These are phyloP conservation scores for Andrena bucephala DNA, from an alignment of 2,888 invertebrate species.

Conservation along the genomic window DNA sequence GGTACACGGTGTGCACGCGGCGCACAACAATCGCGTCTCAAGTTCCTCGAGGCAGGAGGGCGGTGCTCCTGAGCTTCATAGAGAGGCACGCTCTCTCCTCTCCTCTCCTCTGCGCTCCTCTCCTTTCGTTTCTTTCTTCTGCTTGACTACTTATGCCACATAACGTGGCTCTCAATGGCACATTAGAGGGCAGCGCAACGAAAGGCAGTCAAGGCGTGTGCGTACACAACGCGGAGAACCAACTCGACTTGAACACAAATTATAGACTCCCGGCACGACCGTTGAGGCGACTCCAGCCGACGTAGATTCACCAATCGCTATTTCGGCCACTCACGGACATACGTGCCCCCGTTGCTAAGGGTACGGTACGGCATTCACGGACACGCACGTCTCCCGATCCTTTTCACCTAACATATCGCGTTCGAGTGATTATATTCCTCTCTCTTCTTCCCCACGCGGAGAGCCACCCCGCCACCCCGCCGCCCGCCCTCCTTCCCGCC, in stretches of 20 bases:
- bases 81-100: slow-evolving; percentile 42
- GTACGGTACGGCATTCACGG: slow-evolving; percentile 72
- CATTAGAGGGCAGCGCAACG: slow-evolving; percentile 80
- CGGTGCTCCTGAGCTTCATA: slow-evolving; percentile 73
- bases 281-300: slow-evolving; percentile 76
- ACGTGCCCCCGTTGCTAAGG: slow-evolving; percentile 51
- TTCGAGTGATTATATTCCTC: slow-evolving; percentile 54
- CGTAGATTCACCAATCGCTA: slow-evolving; percentile 68
- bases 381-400: slow-evolving; percentile 76
- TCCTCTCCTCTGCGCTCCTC: slow-evolving; percentile 33
- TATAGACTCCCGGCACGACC: slow-evolving; percentile 83
- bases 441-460: slow-evolving; percentile 28
- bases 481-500: slow-evolving; percentile 25
- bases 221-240: slow-evolving; percentile 64
- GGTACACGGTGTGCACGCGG: slow-evolving; percentile 80
- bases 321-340: slow-evolving; percentile 66
- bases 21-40: slow-evolving; percentile 84
- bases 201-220: slow-evolving; percentile 74
- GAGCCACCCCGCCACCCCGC: slow-evolving; percentile 59
- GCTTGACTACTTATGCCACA: slow-evolving; percentile 70
- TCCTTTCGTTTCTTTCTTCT: slow-evolving; percentile 65
- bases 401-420: slow-evolving; percentile 69
- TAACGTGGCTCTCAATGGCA: slow-evolving; percentile 73
- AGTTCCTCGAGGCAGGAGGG: slow-evolving; percentile 84
- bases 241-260: slow-evolving; percentile 80